A percentile compares a stretch with the other conserved stretches of the same genome.
These are phyloP conservation scores for Phaedon cochleariae DNA, from an alignment of 2,888 invertebrate genomes.

Conservation along the genomic window DNA sequence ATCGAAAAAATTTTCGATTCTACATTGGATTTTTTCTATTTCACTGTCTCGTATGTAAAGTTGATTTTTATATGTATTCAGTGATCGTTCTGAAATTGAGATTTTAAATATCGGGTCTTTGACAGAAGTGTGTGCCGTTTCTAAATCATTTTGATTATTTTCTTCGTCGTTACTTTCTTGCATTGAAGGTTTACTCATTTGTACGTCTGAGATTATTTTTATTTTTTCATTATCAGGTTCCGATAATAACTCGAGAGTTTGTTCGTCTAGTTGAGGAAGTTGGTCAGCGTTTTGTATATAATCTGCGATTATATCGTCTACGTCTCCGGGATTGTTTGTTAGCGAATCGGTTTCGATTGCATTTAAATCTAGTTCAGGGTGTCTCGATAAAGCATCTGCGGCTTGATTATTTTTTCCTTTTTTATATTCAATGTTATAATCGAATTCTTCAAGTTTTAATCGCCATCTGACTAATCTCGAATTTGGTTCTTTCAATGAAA, in stretches of 20 bases:
- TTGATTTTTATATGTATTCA: not conserved
- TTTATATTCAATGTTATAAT: conserved; percentile 9
- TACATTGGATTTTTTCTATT: no score
- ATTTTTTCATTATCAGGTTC: no score
- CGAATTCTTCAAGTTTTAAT: conserved; percentile 13
- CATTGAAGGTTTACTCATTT: not conserved
- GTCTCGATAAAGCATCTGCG: conserved; percentile 15
- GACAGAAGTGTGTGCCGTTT: no score
- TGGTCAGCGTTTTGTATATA: no score
- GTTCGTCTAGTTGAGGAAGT: no score
- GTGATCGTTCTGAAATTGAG: no score
- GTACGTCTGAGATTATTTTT: not conserved
- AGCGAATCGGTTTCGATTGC: not conserved
- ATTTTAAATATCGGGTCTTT: no score
- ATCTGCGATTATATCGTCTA: no score
- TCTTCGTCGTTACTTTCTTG: not conserved
- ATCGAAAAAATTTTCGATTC: no score
- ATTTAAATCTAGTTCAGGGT: no score
- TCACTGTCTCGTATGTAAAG: no score
- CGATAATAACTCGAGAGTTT: no score
- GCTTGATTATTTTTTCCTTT: conserved; percentile 13
- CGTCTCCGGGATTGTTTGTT: not conserved
- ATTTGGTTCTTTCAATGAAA: conserved; percentile 11
- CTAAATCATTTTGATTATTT: not conserved
- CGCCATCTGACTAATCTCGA: conserved; percentile 8